phyloP scores from a whole-genome alignment of 2,888 invertebrate species.

The Dorcus parallelipipedus region DNA sequence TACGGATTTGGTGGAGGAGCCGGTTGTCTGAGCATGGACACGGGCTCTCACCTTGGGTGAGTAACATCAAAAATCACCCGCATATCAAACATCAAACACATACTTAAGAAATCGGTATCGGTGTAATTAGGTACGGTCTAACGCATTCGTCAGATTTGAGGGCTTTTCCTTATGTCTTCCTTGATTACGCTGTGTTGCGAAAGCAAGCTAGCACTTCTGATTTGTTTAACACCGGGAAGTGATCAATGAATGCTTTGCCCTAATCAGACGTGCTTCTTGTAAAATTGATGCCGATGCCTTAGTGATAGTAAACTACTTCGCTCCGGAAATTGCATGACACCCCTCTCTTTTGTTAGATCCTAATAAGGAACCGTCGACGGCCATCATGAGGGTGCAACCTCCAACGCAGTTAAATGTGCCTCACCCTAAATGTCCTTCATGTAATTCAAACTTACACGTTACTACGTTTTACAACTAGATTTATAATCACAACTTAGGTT shows the following conservation, averaged over 20 bases:
- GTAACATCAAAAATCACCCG: constrained; percentile 42
- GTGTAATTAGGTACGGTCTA: constrained; percentile 12
- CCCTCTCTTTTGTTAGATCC: constrained; percentile 41
- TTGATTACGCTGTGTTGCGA: constrained; percentile 18
- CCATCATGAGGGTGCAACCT: constrained; percentile 17
- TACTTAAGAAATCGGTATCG: constrained; percentile 17
- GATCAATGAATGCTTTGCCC: constrained; percentile 14
- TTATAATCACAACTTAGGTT: constrained; percentile 36
- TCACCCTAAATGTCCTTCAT: constrained; percentile 28
- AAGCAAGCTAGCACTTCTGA: constrained; percentile 33
- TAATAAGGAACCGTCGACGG: constrained; percentile 35
- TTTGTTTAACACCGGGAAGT: constrained; percentile 14
- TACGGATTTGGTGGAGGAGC: constrained; percentile 98
- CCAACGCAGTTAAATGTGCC: constrained; percentile 10
- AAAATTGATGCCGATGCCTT: constrained; percentile 38
- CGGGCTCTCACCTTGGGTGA: constrained; percentile 88
- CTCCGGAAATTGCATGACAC: constrained; percentile 38
- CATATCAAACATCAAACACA: constrained; percentile 5
- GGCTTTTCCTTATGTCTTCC: constrained; percentile 48
- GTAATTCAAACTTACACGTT: constrained; percentile 34
- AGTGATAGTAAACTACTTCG: constrained; percentile 1
- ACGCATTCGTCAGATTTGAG: constrained; percentile 39
- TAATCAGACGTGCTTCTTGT: constrained; percentile 31
- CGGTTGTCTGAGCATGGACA: constrained; percentile 94
- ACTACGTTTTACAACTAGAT: constrained; percentile 35